Percentiles rank a stretch among this genome's conserved stretches.
Evolutionary conservation across 2,113 vertebrate genomes (phyloP).

Genomic region (Erinaceus europaeus): DNA sequence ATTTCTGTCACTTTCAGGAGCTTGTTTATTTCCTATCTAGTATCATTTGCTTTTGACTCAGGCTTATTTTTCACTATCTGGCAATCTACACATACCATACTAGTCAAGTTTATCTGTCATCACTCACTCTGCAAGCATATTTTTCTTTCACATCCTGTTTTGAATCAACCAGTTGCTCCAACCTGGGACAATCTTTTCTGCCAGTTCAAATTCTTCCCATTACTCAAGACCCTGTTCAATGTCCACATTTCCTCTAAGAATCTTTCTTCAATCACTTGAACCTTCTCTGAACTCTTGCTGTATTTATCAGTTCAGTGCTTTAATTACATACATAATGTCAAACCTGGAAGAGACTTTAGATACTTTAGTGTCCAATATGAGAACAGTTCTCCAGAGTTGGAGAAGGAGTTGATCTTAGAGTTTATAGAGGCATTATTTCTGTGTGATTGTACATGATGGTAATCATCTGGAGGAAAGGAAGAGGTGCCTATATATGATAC

Average conservation of each 20-base stretch:
- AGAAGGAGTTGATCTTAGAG: neutral
- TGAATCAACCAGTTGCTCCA: slow-evolving; percentile 11
- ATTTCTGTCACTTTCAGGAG: slow-evolving; percentile 43
- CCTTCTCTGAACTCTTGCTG: slow-evolving; percentile 29
- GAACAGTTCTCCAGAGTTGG: neutral
- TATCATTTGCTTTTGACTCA: slow-evolving; percentile 54
- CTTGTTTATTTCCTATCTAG: slow-evolving; percentile 49
- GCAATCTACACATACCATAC: neutral
- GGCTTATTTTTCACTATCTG: slow-evolving; percentile 31
- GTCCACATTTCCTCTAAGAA: slow-evolving; percentile 20
- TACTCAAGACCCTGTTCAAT: slow-evolving; percentile 30
- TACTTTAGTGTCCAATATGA: neutral
- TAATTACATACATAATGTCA: slow-evolving; percentile 28
- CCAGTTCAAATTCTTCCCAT: slow-evolving; percentile 33
- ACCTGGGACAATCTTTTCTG: slow-evolving; percentile 7
- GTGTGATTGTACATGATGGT: neutral
- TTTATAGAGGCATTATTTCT: neutral
- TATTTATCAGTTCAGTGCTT: neutral
- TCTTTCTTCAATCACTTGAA: slow-evolving; percentile 22
- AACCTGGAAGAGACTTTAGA: neutral
- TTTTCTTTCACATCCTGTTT: neutral
- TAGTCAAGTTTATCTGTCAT: slow-evolving; percentile 20
- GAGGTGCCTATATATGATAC: neutral
- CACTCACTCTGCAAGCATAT: neutral
- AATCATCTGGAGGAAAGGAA: neutral